These are phyloP conservation scores for Cryptus armator DNA, from an alignment of 2,888 invertebrate genomes.

Conservation along the genomic window DNA sequence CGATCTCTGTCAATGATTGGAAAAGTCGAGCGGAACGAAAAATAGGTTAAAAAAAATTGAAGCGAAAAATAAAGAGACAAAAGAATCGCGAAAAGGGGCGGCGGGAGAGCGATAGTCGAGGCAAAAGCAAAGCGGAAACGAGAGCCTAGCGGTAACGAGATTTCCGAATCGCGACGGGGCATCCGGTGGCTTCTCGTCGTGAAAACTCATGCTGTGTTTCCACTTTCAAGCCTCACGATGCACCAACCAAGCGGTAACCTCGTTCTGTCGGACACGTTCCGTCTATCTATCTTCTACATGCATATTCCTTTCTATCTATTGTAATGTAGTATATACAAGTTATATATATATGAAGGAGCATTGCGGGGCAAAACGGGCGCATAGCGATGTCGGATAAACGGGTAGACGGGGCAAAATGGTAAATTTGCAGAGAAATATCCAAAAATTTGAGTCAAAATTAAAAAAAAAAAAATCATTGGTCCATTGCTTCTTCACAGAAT, in stretches of 20 bases:
- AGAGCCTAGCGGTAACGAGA: slow-evolving; percentile 28
- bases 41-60: slow-evolving; percentile 40
- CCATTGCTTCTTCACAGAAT: too few relatives aligned
- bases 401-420: too few relatives aligned
- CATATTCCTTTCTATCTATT: slow-evolving; percentile 2
- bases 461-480: too few relatives aligned
- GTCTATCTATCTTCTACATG: slow-evolving; percentile 18
- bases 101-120: slow-evolving; percentile 1
- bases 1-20: background rate
- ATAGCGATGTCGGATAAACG: too few relatives aligned
- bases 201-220: slow-evolving; percentile 23
- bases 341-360: background rate
- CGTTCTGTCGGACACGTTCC: slow-evolving; percentile 54
- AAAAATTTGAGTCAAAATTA: too few relatives aligned
- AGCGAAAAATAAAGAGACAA: slow-evolving; percentile 29
- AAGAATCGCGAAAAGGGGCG: background rate
- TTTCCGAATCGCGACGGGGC: slow-evolving; percentile 44
- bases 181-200: slow-evolving; percentile 22
- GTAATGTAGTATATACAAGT: background rate
- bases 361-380: too few relatives aligned
- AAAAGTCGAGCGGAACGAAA: background rate
- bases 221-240: slow-evolving; percentile 42
- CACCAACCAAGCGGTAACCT: slow-evolving; percentile 43
- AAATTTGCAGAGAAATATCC: too few relatives aligned
- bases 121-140: slow-evolving; percentile 14